Evolutionary conservation across 2,113 vertebrate genomes (phyloP), one percentile per base, ranked within the genome.

Genomic region (Nansenia antarctica): DNA sequence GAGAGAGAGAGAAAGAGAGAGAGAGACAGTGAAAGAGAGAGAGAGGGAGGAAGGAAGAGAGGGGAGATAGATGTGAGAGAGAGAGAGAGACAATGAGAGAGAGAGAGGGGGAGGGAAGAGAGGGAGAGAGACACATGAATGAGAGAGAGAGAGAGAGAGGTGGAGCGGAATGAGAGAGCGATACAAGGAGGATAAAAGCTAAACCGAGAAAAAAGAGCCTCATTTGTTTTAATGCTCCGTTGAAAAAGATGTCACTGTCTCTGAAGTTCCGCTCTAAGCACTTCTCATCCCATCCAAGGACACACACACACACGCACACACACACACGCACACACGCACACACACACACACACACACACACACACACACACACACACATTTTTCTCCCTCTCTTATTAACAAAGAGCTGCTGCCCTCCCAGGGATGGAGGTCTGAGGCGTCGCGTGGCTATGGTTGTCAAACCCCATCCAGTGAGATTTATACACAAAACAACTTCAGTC

Each of bases 361-460:
- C 79, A 81, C 55, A 74, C 18, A 77, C 76, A 72, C 70, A 15
- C 20, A n/a, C 15, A 49, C n/a, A 5, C 39, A 20, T 7, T 63
- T 55, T 6, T 20, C 24, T 55, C 59, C 26, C 22, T 65, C 67
- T 65, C 67, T 1, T 53, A 67, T 27, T 65, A 74, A 67, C 73
- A 72, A 62, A 69, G 76, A 60, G 22, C 69, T 2, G 7, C n/a
- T 2, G 7, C n/a, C 72, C 67, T 76, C 57, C 27, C 52, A 15
- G 29, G 62, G 62, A 77, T 70, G 32, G 69, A 69, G 64, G 9
- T 1, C 77, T 59, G 55, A 26, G 66, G 72, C 78, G 80, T 72
- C 34, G 24, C 77, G 60, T 68, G 74, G 76, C 73, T 67, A 66
- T 62, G 76, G 68, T 73, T 80, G 83, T 85, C 78, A 86, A 74